These are phyloP conservation scores for Pachyuromys duprasi DNA, from an alignment of 2,797 vertebrate genomes.

Conservation along the genomic window DNA sequence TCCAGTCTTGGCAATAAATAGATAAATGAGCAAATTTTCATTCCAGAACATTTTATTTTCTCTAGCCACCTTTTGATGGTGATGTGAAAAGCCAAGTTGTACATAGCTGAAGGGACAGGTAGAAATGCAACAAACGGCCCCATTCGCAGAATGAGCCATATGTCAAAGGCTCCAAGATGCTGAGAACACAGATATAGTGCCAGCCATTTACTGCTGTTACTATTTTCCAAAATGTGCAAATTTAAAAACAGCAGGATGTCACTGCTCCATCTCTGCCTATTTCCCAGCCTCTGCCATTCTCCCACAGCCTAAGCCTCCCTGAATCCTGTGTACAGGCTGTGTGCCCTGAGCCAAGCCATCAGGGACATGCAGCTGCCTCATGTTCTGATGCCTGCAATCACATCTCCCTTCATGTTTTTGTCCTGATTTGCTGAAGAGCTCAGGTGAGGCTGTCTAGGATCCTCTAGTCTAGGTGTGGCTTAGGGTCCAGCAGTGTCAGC, in stretches of 20 bases:
- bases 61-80: conserved; percentile 39
- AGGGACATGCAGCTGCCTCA: not conserved
- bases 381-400: not conserved
- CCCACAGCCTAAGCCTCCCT: not conserved
- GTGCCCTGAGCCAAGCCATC: not conserved
- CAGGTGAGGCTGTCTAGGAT: not conserved
- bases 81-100: conserved; percentile 34
- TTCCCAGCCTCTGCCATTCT: not conserved
- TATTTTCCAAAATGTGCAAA: not conserved
- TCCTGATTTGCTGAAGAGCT: not conserved
- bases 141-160: not conserved
- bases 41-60: conserved; percentile 55
- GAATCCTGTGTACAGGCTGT: not conserved
- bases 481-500: not conserved
- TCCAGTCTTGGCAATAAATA: conserved; percentile 8
- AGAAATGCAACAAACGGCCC: conserved; percentile 9
- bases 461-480: not conserved
- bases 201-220: conserved; percentile 5
- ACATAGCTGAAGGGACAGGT: conserved; percentile 26
- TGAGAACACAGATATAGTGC: conserved; percentile 15
- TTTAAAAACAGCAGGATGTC: conserved; percentile 54
- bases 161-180: conserved; percentile 39
- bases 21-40: conserved; percentile 61
- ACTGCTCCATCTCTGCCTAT: not conserved
- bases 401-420: conserved; percentile 20